Conservation (phyloP, 2,113 vertebrate genomes). For the Speoplatyrhinus poulsoni region DNA sequence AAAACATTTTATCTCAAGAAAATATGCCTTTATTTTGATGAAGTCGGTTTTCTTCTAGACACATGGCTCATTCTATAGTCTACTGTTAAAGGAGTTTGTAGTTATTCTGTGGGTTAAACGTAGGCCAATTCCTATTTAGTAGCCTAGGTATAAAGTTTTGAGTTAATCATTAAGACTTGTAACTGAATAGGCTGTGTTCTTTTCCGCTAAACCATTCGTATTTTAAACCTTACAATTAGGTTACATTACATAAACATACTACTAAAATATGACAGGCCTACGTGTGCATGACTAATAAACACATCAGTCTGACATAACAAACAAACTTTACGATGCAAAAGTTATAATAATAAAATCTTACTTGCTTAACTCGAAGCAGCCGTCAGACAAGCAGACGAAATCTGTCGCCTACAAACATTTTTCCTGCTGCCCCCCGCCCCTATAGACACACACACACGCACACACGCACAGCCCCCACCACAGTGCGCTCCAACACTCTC, state of each 20-base stretch:
- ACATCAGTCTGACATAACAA: neutral
- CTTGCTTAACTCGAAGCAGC: slow-evolving; percentile 43
- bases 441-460: slow-evolving; percentile 8
- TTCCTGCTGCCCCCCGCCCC: slow-evolving; percentile 13
- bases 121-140: no score
- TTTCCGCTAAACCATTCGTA: no score
- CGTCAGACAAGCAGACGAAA: slow-evolving; percentile 37
- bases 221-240: neutral
- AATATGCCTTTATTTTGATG: no score
- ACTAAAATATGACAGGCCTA: neutral
- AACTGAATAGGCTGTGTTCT: no score
- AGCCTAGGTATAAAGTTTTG: no score
- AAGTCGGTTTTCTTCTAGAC: no score
- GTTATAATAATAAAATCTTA: slow-evolving; percentile 33
- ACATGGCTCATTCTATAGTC: no score
- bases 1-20: no score
- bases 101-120: no score
- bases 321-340: neutral
- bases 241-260: neutral
- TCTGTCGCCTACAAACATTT: slow-evolving; percentile 31
- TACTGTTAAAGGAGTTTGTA: no score
- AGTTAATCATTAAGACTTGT: no score
- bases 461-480: slow-evolving; percentile 1
- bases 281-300: neutral
- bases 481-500: neutral